Evolutionary conservation across 2,113 vertebrate species (phyloP), one percentile per base, ranked within the genome.

Genomic region (Athene cunicularia): DNA sequence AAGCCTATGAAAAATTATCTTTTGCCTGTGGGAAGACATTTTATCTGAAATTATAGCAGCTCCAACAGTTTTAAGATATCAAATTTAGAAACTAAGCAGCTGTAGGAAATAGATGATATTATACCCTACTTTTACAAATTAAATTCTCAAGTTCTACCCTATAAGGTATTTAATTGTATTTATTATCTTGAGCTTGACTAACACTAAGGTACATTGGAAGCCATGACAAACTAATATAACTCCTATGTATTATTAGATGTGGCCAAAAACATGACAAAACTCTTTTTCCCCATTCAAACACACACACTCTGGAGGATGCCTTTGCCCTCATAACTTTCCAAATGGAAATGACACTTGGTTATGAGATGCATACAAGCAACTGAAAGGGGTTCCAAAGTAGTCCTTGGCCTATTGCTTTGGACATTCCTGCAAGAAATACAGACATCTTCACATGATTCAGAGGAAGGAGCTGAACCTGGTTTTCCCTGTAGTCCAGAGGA

Each of bases 1-100:
- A 98, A 97, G 97, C 97, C 96, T 98, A 98, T 98, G 96, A 98
- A 98, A 98, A 98, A 98, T 97, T 98, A 98, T 98, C 97, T 97
- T 97, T 98, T 94, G 98, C 97, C 97, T 39, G 92, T 94, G 97
- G 98, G 97, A 98, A 98, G 97, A 98, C 97, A 96, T 97, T 98
- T 98, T 98, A 97, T 98, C 97, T 96, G 97, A 98, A 98, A 98
- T 98, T 98, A 98, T 97, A 97, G 93, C 94, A 97, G 98, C 95
- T 97, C 74, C 35, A 94, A 97, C 82, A 95, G 94, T 97, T 97
- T 94, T 81, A 93, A 96, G 94, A 96, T 92, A 98, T 93, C 96
- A 97, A 96, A 97, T 96, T 96, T 84, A 95, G 95, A 97, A 98
- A 96, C 82, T 60, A 95, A 97, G 96, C 66, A 90, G 93, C 90